These are phyloP conservation scores for Neodiprion virginianus DNA, from an alignment of 1,140 invertebrate species.

Conservation along the genomic window DNA sequence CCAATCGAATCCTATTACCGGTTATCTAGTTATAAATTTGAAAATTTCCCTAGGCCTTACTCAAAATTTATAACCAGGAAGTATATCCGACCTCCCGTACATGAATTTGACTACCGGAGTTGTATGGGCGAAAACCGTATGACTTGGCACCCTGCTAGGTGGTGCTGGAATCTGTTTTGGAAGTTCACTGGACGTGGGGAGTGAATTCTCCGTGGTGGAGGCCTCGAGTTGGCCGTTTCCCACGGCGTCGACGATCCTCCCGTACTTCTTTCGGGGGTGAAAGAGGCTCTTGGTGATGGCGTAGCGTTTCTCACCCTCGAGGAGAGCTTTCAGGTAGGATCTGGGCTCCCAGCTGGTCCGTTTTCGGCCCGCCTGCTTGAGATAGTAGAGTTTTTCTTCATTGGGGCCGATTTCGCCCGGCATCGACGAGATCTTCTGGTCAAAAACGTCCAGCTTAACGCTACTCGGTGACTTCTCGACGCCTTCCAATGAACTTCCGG, in stretches of 20 bases:
- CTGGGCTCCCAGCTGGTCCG: background rate
- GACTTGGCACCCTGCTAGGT: conserved; percentile 43
- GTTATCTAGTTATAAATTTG: too few species aligned
- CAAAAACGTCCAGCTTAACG: too few species aligned
- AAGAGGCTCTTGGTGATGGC: conserved; percentile 2
- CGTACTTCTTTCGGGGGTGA: background rate
- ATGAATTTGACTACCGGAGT: conserved; percentile 49
- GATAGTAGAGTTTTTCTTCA: conserved; percentile 51
- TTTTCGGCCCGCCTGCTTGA: conserved; percentile 35
- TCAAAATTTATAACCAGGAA: conserved; percentile 34
- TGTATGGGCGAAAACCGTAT: conserved; percentile 41
- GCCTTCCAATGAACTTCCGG: conserved; percentile 10
- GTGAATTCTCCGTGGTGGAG: conserved; percentile 46
- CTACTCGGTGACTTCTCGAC: too few species aligned
- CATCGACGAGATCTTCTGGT: too few species aligned
- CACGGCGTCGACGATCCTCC: conserved; percentile 9
- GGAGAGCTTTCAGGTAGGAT: background rate
- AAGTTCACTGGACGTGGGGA: conserved; percentile 57
- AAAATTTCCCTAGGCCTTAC: too few species aligned
- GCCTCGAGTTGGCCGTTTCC: conserved; percentile 17
- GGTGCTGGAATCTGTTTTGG: conserved; percentile 60
- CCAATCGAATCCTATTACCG: too few species aligned
- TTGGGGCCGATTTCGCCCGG: background rate
- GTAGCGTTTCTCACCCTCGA: conserved; percentile 9
- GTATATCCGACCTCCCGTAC: conserved; percentile 40